These are phyloP conservation scores for Aegotheles bennettii DNA, from an alignment of 2,113 vertebrate species.

Conservation along the genomic window DNA sequence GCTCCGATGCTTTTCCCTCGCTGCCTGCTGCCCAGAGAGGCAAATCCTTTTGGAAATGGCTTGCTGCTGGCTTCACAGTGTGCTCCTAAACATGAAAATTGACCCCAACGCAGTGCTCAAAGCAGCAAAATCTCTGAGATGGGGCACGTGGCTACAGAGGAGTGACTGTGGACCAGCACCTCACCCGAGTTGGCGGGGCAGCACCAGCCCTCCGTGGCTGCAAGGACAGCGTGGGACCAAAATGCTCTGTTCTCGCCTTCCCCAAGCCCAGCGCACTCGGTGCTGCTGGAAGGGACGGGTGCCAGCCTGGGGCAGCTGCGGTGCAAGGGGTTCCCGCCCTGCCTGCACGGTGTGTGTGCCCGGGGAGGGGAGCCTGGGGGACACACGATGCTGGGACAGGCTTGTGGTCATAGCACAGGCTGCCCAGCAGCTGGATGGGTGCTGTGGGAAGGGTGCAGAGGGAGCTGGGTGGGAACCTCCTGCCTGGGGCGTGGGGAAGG, in stretches of 20 bases:
- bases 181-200: not conserved
- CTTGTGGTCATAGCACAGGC: not conserved
- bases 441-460: no score
- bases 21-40: not conserved
- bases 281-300: not conserved
- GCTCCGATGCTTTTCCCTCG: fast-evolving
- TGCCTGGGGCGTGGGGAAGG: not conserved
- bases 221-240: not conserved
- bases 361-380: fast-evolving
- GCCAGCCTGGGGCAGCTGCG: not conserved
- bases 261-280: fast-evolving
- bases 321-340: not conserved
- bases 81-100: not conserved
- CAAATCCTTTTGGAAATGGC: not conserved
- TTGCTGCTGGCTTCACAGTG: not conserved
- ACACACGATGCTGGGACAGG: no score
- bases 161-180: not conserved
- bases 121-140: fast-evolving
- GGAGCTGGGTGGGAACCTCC: not conserved
- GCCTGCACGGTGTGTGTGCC: fast-evolving
- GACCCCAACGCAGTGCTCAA: fast-evolving
- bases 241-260: fast-evolving
- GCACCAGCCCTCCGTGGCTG: no score
- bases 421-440: no score
- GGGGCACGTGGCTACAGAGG: not conserved